Conservation (phyloP, 2,888 invertebrate species). For the Leptopilina myrica region DNA sequence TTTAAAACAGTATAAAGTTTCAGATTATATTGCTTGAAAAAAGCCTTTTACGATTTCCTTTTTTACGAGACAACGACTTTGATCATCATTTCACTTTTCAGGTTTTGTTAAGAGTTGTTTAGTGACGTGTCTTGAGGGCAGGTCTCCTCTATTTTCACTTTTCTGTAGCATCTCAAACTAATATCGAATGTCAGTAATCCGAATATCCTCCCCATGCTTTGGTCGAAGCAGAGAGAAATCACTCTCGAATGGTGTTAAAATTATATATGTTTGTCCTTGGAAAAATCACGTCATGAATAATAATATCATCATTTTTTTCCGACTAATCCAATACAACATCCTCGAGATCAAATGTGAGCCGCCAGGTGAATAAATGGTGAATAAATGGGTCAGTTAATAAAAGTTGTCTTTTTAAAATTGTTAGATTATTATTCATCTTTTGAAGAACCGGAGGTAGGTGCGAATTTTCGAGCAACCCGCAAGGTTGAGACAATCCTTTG, state of each 20-base stretch:
- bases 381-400: slow-evolving; percentile 21
- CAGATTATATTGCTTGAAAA: neutral
- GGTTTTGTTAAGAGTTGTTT: slow-evolving; percentile 21
- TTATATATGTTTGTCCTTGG: slow-evolving; percentile 12
- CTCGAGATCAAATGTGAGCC: slow-evolving; percentile 16
- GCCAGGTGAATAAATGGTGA: slow-evolving; percentile 14
- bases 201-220: slow-evolving; percentile 26
- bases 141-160: slow-evolving; percentile 39
- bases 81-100: slow-evolving; percentile 23
- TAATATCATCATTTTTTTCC: slow-evolving; percentile 10
- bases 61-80: slow-evolving; percentile 10
- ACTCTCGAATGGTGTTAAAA: slow-evolving; percentile 30
- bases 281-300: slow-evolving; percentile 22
- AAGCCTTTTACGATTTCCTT: neutral
- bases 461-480: too few species aligned
- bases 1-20: neutral
- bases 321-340: slow-evolving; percentile 15
- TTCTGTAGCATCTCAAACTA: slow-evolving; percentile 36
- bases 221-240: slow-evolving; percentile 16
- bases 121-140: neutral
- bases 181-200: slow-evolving; percentile 36
- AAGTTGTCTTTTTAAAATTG: neutral
- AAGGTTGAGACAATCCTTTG: too few species aligned
- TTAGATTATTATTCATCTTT: neutral
- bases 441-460: neutral